These are phyloP conservation scores for Lipotes vexillifer DNA, from an alignment of 2,113 vertebrate genomes.

Conservation along the genomic window DNA sequence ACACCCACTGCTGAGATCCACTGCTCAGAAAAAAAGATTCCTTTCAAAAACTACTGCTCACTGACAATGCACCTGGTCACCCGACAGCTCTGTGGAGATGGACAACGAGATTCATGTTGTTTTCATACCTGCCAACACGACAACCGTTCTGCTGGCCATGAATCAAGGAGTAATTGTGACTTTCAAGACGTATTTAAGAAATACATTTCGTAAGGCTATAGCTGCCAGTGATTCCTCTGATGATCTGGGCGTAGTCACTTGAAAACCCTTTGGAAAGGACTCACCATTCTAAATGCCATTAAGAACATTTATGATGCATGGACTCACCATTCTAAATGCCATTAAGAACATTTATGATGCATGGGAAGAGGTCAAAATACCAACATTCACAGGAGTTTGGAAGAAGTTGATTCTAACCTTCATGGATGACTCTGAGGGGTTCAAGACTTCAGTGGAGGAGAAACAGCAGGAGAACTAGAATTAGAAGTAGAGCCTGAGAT, in stretches of 20 bases:
- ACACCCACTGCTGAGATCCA: background rate
- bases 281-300: background rate
- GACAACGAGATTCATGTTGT: background rate
- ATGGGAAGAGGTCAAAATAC: background rate
- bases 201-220: background rate
- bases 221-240: background rate
- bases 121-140: background rate
- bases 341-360: background rate
- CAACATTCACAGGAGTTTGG: background rate
- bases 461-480: background rate
- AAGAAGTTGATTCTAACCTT: too few relatives aligned
- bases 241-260: background rate
- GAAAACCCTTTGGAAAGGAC: background rate
- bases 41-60: background rate
- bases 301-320: background rate
- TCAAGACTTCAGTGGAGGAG: background rate
- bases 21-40: background rate
- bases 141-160: background rate
- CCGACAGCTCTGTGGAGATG: background rate
- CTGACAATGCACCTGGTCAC: background rate
- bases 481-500: background rate
- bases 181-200: background rate
- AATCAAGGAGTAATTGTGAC: background rate
- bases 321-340: background rate
- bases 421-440: too few relatives aligned